Percentiles rank a stretch among this genome's conserved stretches.
phyloP scores from a whole-genome alignment of 2,797 vertebrate species.

The Ceyx erithaca region DNA sequence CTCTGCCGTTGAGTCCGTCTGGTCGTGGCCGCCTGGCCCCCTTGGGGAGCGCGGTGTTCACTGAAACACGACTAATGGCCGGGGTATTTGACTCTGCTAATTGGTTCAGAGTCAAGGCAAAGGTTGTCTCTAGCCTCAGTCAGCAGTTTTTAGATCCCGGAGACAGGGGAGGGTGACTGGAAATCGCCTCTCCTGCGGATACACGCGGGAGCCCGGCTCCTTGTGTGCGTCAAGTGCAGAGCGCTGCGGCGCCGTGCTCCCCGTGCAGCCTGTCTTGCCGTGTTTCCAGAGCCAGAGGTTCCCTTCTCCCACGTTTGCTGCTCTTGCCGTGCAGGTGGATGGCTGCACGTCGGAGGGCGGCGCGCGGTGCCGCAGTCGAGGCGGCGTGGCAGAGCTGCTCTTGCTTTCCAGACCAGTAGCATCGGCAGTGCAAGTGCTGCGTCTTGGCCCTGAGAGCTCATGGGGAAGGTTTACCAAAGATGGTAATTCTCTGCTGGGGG shows the following conservation, averaged over 20 bases:
- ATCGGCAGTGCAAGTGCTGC: background rate
- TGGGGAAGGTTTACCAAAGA: slow-evolving; percentile 43
- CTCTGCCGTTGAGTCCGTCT: background rate
- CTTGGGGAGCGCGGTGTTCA: slow-evolving; percentile 8
- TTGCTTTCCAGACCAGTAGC: background rate
- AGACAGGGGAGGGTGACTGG: background rate
- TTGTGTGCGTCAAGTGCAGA: too few species aligned
- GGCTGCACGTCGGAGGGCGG: background rate
- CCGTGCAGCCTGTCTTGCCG: fast-evolving
- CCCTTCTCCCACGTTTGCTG: fast-evolving
- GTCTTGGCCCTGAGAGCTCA: slow-evolving; percentile 8
- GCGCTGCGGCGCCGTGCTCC: background rate
- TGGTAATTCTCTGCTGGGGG: background rate
- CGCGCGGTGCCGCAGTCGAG: fast-evolving
- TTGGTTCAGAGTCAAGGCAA: slow-evolving; percentile 27
- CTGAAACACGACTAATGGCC: slow-evolving; percentile 26
- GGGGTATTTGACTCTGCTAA: slow-evolving; percentile 55
- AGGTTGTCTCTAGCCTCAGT: background rate
- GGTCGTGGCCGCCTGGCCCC: background rate
- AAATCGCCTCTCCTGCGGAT: background rate
- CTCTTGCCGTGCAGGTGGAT: fast-evolving
- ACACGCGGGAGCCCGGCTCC: background rate
- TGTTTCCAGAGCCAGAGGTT: background rate
- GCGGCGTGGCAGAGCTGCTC: background rate
- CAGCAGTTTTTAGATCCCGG: background rate